Percentiles rank a stretch among this genome's conserved stretches.
Conservation (phyloP, 2,113 vertebrate species). For the Potamarius usumacintae region DNA sequence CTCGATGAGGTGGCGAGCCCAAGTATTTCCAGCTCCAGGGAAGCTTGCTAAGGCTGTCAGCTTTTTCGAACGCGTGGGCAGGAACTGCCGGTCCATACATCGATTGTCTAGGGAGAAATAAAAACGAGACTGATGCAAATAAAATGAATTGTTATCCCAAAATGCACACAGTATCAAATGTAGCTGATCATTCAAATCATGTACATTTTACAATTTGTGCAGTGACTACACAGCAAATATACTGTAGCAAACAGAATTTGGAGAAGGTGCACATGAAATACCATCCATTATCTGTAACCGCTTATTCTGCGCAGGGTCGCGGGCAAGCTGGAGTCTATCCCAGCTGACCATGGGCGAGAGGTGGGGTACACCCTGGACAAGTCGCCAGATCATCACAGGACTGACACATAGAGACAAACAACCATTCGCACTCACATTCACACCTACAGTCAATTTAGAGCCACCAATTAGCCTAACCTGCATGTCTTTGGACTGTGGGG, state of each 20-base stretch:
- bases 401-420: too few relatives aligned
- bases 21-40: slow-evolving; percentile 94
- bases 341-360: too few relatives aligned
- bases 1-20: slow-evolving; percentile 95
- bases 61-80: slow-evolving; percentile 82
- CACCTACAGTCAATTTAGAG: too few relatives aligned
- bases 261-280: background rate
- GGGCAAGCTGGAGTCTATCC: too few relatives aligned
- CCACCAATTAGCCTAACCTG: too few relatives aligned
- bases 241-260: background rate
- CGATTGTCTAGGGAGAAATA: slow-evolving; percentile 82
- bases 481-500: too few relatives aligned
- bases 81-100: slow-evolving; percentile 93
- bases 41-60: slow-evolving; percentile 93
- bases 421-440: too few relatives aligned
- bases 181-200: background rate
- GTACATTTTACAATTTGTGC: background rate
- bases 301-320: too few relatives aligned
- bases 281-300: too few relatives aligned
- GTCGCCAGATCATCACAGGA: too few relatives aligned
- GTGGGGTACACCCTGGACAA: too few relatives aligned
- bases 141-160: background rate
- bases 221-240: background rate
- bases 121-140: background rate
- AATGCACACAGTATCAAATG: background rate